These are phyloP conservation scores for Julus scandinavius DNA, from an alignment of 2,888 invertebrate species.

Conservation along the genomic window DNA sequence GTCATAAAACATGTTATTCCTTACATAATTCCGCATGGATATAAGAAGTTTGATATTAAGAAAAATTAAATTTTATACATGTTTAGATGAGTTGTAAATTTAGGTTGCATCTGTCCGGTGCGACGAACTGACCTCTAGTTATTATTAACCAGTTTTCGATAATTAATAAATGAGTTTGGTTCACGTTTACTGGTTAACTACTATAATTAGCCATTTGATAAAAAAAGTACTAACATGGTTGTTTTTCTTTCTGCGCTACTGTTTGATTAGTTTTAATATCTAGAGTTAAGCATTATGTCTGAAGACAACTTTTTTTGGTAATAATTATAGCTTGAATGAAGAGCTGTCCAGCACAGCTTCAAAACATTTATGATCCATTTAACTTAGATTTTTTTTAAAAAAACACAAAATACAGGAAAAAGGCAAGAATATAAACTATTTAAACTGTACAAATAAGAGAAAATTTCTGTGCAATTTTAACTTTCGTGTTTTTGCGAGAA, in stretches of 20 bases:
- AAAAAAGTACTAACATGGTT: not conserved
- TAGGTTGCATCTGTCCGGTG: not conserved
- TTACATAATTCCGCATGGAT: not conserved
- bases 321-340: not conserved
- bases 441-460: no score
- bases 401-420: not conserved
- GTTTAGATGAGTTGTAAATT: slow-evolving; percentile 17
- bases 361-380: not conserved
- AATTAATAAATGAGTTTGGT: not conserved
- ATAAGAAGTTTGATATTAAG: not conserved
- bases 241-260: not conserved
- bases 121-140: not conserved
- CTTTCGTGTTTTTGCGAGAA: no score
- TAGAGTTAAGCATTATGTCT: no score
- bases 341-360: not conserved
- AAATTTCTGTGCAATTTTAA: no score
- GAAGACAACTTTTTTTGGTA: not conserved
- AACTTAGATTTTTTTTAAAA: not conserved
- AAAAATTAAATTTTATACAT: not conserved
- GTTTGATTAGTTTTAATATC: not conserved
- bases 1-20: not conserved
- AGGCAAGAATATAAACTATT: no score
- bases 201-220: not conserved
- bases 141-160: slow-evolving; percentile 12
- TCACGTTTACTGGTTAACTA: not conserved